Evolutionary conservation across 1,140 invertebrate genomes (phyloP).

Genomic region (Mylabris phalerata): DNA sequence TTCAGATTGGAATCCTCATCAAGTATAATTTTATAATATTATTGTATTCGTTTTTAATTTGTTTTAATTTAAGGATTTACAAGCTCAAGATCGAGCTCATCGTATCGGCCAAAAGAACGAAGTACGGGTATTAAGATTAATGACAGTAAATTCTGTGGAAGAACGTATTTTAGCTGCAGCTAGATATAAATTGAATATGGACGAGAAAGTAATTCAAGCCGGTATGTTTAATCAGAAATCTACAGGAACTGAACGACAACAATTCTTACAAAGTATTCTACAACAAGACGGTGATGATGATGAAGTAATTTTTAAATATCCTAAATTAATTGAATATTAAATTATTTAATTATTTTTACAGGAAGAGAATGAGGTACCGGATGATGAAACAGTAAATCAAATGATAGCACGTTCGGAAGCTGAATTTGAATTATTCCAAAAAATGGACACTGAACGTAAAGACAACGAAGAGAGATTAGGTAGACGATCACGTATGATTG

Average conservation of each 20-base stretch:
- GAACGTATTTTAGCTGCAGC: constrained; percentile 94
- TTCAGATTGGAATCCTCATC: constrained; percentile 99
- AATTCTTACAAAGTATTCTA: constrained; percentile 91
- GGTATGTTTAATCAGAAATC: constrained; percentile 99
- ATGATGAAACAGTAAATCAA: constrained; percentile 99
- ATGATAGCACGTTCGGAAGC: constrained; percentile 94
- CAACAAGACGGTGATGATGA: constrained; percentile 91
- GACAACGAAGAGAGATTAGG: constrained; percentile 72
- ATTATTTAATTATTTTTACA: constrained; percentile 31
- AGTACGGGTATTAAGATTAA: constrained; percentile 90
- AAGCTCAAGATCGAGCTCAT: constrained; percentile 98
- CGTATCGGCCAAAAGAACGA: constrained; percentile 98
- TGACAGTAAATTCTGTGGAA: constrained; percentile 98
- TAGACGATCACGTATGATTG: constrained; percentile 79
- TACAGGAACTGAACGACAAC: constrained; percentile 88
- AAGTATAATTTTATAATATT: constrained; percentile 50
- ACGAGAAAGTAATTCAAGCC: constrained; percentile 98
- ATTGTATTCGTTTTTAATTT: background rate
- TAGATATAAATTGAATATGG: constrained; percentile 92
- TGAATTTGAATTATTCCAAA: constrained; percentile 92
- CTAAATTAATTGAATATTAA: background rate
- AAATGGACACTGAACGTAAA: constrained; percentile 87
- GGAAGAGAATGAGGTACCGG: constrained; percentile 97
- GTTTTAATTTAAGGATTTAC: constrained; percentile 64
- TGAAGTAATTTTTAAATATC: constrained; percentile 48